phyloP scores from a whole-genome alignment of 2,888 invertebrate species.

The Drosophila parthenogenetica region DNA sequence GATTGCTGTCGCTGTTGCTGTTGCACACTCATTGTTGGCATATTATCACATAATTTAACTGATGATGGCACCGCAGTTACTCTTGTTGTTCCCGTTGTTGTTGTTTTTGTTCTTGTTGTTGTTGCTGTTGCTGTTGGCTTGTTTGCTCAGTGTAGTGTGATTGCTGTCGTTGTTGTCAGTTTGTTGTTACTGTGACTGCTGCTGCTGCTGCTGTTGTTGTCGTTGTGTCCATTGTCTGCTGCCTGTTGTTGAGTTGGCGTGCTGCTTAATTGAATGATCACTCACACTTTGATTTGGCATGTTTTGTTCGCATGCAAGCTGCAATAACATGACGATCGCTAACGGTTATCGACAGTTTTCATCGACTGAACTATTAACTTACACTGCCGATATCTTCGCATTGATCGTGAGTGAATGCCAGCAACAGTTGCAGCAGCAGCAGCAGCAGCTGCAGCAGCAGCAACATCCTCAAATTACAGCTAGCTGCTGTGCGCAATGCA shows the following conservation, averaged over 20 bases:
- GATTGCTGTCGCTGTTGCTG: constrained; percentile 63
- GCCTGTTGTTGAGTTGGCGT: constrained; percentile 62
- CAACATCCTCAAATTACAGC: constrained; percentile 51
- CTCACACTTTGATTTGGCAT: constrained; percentile 79
- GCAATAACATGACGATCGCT: constrained; percentile 51
- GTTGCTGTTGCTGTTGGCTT: constrained; percentile 39
- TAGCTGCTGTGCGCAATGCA: constrained; percentile 36
- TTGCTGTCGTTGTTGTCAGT: constrained; percentile 47
- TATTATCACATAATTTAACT: constrained; percentile 81
- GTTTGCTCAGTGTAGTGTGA: constrained; percentile 60
- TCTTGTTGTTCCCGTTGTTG: constrained; percentile 34
- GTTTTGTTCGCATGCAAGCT: constrained; percentile 74
- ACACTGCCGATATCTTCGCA: constrained; percentile 45
- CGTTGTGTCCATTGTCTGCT: constrained; percentile 37
- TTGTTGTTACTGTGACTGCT: constrained; percentile 33
- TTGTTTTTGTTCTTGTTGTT: constrained; percentile 16
- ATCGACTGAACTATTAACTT: constrained; percentile 52
- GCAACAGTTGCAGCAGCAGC: constrained; percentile 27
- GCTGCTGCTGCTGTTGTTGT: constrained; percentile 31
- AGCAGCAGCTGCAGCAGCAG: constrained; percentile 16
- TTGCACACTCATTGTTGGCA: constrained; percentile 82
- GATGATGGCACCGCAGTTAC: constrained; percentile 73
- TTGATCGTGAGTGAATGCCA: constrained; percentile 73
- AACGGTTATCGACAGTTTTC: constrained; percentile 74
- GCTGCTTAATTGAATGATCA: constrained; percentile 80